Evolutionary conservation across 2,797 vertebrate species (phyloP).

Genomic region (Crocodylus rhombifer): DNA sequence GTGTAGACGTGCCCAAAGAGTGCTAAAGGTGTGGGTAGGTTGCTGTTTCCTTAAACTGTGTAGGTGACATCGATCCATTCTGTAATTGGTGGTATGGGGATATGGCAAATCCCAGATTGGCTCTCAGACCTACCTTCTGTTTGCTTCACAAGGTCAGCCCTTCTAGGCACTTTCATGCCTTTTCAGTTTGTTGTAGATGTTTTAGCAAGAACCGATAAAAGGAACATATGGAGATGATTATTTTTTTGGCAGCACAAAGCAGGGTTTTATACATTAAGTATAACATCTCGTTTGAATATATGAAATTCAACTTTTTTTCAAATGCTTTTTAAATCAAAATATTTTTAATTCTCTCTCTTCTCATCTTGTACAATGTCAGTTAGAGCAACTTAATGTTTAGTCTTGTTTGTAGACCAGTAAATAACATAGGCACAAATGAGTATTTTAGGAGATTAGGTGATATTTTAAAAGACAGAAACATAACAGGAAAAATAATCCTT

Average conservation of each 20-base stretch:
- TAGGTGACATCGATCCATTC: conserved; percentile 15
- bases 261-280: conserved; percentile 65
- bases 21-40: not conserved
- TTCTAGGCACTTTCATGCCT: conserved; percentile 19
- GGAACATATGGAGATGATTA: conserved; percentile 56
- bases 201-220: conserved; percentile 23
- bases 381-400: not conserved
- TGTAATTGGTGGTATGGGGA: not conserved
- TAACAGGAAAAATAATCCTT: conserved; percentile 28
- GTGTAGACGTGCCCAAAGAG: not conserved
- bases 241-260: conserved; percentile 49
- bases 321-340: conserved; percentile 26
- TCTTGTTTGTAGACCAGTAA: conserved; percentile 47
- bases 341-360: conserved; percentile 8
- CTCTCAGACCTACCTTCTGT: not conserved
- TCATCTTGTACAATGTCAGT: conserved; percentile 4
- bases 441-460: conserved; percentile 61
- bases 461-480: conserved; percentile 17
- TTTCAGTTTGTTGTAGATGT: conserved; percentile 12
- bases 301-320: conserved; percentile 24
- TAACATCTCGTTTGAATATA: conserved; percentile 54
- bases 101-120: not conserved
- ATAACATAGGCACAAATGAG: conserved; percentile 46
- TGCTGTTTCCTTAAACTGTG: not conserved
- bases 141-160: not conserved